A percentile compares a stretch with the other conserved stretches of the same genome.
Conservation (phyloP, 2,888 invertebrate species). For the Mystacides longicornis region DNA sequence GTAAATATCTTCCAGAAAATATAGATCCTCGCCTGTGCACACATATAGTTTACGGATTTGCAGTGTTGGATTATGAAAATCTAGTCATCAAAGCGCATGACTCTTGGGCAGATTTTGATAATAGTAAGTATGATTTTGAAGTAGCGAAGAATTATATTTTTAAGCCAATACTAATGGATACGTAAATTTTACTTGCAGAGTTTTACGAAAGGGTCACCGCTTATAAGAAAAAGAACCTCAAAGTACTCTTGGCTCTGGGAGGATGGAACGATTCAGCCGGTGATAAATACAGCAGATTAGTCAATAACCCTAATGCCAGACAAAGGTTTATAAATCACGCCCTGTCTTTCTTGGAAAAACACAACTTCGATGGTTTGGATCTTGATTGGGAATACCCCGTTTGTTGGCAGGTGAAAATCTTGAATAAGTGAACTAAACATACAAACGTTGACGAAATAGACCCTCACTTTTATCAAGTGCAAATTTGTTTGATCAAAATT, state of each 20-base stretch:
- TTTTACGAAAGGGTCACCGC: constrained; percentile 80
- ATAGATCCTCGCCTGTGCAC: constrained; percentile 84
- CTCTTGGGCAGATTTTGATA: constrained; percentile 85
- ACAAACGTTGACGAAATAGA: neutral
- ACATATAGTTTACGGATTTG: constrained; percentile 89
- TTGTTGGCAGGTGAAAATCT: constrained; percentile 64
- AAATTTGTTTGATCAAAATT: too few relatives aligned
- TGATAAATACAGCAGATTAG: constrained; percentile 81
- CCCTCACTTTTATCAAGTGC: neutral
- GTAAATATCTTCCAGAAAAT: constrained; percentile 78
- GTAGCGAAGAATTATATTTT: too few relatives aligned
- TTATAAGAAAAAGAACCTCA: constrained; percentile 70
- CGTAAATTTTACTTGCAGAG: constrained; percentile 37
- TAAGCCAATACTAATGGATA: neutral
- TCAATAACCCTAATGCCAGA: constrained; percentile 66
- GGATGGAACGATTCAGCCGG: constrained; percentile 93
- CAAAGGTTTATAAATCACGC: constrained; percentile 67
- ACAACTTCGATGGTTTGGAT: constrained; percentile 88
- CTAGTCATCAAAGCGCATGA: constrained; percentile 76
- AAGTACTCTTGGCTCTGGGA: constrained; percentile 83
- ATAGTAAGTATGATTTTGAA: constrained; percentile 50
- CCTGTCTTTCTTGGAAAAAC: constrained; percentile 67
- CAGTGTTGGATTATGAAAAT: constrained; percentile 77
- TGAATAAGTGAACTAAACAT: neutral
- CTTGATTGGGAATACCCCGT: constrained; percentile 94